These are phyloP conservation scores for Pherbina coryleti DNA, from an alignment of 2,888 invertebrate genomes.

Conservation along the genomic window DNA sequence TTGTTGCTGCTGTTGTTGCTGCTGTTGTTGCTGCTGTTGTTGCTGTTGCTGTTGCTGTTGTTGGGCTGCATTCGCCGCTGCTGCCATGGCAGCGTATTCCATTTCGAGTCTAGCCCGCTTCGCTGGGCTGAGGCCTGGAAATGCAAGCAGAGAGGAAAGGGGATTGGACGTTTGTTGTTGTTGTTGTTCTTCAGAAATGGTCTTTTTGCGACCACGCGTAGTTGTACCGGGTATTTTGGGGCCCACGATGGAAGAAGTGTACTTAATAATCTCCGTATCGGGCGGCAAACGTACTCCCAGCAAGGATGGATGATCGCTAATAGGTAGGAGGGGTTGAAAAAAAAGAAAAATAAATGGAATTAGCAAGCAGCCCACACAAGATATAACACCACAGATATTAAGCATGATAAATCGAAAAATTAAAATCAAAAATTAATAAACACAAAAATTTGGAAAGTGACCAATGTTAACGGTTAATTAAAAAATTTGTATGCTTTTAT, in stretches of 20 bases:
- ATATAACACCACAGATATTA: neutral
- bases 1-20: slow-evolving; percentile 41
- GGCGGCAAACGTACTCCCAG: slow-evolving; percentile 87
- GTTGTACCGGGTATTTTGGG: slow-evolving; percentile 88
- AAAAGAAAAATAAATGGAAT: slow-evolving; percentile 27
- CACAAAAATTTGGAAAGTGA: slow-evolving; percentile 15
- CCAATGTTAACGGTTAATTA: neutral
- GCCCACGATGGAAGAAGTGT: slow-evolving; percentile 88
- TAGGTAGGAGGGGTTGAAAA: slow-evolving; percentile 38
- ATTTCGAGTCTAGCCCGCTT: slow-evolving; percentile 70
- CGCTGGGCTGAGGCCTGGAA: slow-evolving; percentile 70
- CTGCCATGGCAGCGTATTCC: slow-evolving; percentile 69
- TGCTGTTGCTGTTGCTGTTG: slow-evolving; percentile 57
- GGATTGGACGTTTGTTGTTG: slow-evolving; percentile 65
- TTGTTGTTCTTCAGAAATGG: slow-evolving; percentile 84
- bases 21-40: neutral
- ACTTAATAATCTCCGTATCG: slow-evolving; percentile 91
- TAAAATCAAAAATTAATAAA: slow-evolving; percentile 36
- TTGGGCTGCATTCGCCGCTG: slow-evolving; percentile 65
- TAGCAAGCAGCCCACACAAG: neutral
- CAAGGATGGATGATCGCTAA: slow-evolving; percentile 85
- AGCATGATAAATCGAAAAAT: slow-evolving; percentile 15
- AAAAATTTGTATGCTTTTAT: neutral
- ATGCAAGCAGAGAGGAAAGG: slow-evolving; percentile 71
- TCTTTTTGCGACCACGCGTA: slow-evolving; percentile 88